Percentiles rank a stretch among this genome's conserved stretches.
These are phyloP conservation scores for Sinohyriopsis cumingii DNA, from an alignment of 2,888 invertebrate species.

Conservation along the genomic window DNA sequence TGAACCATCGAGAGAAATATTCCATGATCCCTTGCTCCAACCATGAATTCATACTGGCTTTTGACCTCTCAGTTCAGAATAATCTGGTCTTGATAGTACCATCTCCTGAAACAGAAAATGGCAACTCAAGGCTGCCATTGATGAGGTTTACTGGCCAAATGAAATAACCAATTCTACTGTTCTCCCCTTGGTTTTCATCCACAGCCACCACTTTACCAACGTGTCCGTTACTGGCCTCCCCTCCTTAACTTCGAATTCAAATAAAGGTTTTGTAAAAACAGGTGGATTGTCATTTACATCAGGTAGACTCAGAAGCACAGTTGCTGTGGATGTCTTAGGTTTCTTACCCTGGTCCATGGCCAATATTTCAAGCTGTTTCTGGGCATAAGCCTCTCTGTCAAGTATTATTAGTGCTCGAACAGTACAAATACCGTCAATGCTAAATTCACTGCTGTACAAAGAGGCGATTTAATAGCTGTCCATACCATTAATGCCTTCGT, in stretches of 20 bases:
- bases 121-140: constrained; percentile 78
- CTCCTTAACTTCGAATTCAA: constrained; percentile 92
- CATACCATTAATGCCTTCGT: constrained; percentile 38
- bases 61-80: constrained; percentile 89
- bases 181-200: constrained; percentile 92
- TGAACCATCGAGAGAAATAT: constrained; percentile 80
- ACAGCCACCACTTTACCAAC: constrained; percentile 92
- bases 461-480: constrained; percentile 73
- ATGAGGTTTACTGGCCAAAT: constrained; percentile 61
- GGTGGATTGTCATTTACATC: constrained; percentile 47
- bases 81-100: constrained; percentile 89
- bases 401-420: constrained; percentile 31
- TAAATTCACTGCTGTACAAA: constrained; percentile 28
- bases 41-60: constrained; percentile 86
- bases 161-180: constrained; percentile 82
- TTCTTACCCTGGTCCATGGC: constrained; percentile 45
- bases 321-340: constrained; percentile 39
- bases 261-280: constrained; percentile 70
- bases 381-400: constrained; percentile 41
- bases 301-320: constrained; percentile 33
- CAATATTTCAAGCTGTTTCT: constrained; percentile 37
- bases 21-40: constrained; percentile 86
- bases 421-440: constrained; percentile 78
- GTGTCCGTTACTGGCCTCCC: constrained; percentile 90
- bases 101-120: constrained; percentile 39